phyloP scores from a whole-genome alignment of 2,797 vertebrate species.

The Aphelocoma californica region DNA sequence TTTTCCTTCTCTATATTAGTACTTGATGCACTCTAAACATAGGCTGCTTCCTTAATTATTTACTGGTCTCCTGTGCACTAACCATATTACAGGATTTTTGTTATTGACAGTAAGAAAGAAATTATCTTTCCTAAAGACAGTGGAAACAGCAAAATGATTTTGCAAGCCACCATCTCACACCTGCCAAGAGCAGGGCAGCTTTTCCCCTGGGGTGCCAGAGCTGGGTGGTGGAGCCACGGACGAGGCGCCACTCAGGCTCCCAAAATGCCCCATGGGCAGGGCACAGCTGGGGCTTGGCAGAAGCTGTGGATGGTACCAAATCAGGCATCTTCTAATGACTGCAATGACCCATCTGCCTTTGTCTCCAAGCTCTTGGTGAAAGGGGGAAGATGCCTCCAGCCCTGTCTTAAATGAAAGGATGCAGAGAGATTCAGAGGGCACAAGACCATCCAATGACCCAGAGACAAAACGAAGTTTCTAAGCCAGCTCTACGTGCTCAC shows the following conservation, averaged over 20 bases:
- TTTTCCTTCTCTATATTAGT: conserved; percentile 26
- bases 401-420: background rate
- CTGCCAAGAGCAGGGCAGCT: background rate
- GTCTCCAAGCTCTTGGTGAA: background rate
- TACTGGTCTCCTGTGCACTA: conserved; percentile 35
- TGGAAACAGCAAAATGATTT: background rate
- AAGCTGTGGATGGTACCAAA: background rate
- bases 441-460: background rate
- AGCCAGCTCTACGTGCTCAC: background rate
- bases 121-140: background rate
- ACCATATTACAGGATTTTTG: background rate
- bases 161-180: background rate
- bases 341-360: background rate
- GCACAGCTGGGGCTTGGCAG: background rate
- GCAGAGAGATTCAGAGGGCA: background rate
- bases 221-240: background rate
- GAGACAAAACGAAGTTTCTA: background rate
- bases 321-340: background rate
- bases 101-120: conserved; percentile 30
- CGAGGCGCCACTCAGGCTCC: background rate
- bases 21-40: conserved; percentile 33
- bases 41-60: conserved; percentile 64
- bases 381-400: background rate
- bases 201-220: background rate
- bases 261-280: background rate